These are phyloP conservation scores for Endotricha flammealis DNA, from an alignment of 2,888 invertebrate species.

Conservation along the genomic window DNA sequence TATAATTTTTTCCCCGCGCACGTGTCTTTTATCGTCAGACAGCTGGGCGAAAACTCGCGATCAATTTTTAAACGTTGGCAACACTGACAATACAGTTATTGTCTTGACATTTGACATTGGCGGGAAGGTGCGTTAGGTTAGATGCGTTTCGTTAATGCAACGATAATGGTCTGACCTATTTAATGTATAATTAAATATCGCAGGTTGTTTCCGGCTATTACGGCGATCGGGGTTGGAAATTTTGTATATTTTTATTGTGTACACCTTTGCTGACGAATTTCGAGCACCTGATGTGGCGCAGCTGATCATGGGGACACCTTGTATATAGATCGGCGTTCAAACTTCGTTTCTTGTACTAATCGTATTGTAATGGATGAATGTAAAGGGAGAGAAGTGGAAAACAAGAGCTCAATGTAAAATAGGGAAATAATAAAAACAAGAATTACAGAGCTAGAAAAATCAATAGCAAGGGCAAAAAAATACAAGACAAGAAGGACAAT, in stretches of 20 bases:
- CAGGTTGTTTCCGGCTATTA: conserved; percentile 61
- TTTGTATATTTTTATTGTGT: conserved; percentile 40
- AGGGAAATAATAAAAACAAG: too few relatives aligned
- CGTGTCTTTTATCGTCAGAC: conserved; percentile 67
- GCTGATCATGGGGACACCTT: conserved; percentile 60
- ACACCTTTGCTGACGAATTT: conserved; percentile 65
- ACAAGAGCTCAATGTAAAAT: too few relatives aligned
- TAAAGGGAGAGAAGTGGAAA: too few relatives aligned
- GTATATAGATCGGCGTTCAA: too few relatives aligned
- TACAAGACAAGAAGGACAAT: too few relatives aligned
- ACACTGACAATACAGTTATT: conserved; percentile 33
- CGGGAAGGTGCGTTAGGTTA: conserved; percentile 45
- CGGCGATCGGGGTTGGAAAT: conserved; percentile 44
- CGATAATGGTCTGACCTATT: conserved; percentile 59
- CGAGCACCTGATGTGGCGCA: conserved; percentile 58
- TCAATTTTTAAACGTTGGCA: conserved; percentile 48
- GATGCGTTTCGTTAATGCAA: conserved; percentile 52
- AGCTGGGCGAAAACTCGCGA: conserved; percentile 60
- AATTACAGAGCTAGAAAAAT: too few relatives aligned
- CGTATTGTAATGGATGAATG: too few relatives aligned
- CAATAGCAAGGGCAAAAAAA: too few relatives aligned
- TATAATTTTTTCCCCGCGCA: conserved; percentile 66
- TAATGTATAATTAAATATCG: conserved; percentile 58
- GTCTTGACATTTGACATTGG: conserved; percentile 40
- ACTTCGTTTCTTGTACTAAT: too few relatives aligned